A percentile compares a stretch with the other conserved stretches of the same genome.
Evolutionary conservation across 2,888 invertebrate species (phyloP).

Genomic region (Perizoma affinitatum): DNA sequence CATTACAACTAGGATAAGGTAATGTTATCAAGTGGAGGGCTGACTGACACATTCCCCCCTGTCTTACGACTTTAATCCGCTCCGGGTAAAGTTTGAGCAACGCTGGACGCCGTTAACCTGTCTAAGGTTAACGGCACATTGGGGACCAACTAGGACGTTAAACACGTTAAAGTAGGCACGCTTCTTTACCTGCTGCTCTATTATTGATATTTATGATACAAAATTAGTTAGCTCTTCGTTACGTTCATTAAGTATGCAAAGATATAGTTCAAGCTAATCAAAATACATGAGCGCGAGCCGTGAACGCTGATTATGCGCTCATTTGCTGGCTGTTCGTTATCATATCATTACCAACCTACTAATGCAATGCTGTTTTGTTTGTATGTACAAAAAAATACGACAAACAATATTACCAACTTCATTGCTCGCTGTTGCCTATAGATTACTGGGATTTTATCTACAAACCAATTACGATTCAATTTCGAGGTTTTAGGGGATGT

Average conservation of each 20-base stretch:
- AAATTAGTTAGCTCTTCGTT: slow-evolving; percentile 20
- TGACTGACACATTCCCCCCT: background rate
- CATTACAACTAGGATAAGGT: no score
- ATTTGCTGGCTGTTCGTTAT: slow-evolving; percentile 16
- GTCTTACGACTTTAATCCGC: background rate
- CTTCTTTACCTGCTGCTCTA: slow-evolving; percentile 14
- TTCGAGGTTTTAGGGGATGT: background rate
- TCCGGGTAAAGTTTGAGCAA: slow-evolving; percentile 52
- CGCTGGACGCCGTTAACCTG: slow-evolving; percentile 50
- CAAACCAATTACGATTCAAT: background rate
- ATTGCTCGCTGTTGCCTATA: no score
- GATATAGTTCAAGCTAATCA: slow-evolving; percentile 17
- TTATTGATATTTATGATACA: slow-evolving; percentile 21
- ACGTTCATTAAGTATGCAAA: slow-evolving; percentile 27
- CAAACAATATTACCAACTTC: no score
- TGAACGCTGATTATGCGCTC: slow-evolving; percentile 17
- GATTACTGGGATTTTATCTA: background rate
- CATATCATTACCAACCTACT: slow-evolving; percentile 7
- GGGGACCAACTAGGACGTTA: slow-evolving; percentile 29
- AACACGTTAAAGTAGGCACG: background rate
- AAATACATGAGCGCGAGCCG: slow-evolving; percentile 27
- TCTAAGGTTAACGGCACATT: slow-evolving; percentile 50
- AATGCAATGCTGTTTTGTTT: no score
- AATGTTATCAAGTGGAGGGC: no score
- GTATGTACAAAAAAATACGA: no score